Evolutionary conservation across 2,888 invertebrate genomes (phyloP).

Genomic region (Pandemis cinnamomeana): DNA sequence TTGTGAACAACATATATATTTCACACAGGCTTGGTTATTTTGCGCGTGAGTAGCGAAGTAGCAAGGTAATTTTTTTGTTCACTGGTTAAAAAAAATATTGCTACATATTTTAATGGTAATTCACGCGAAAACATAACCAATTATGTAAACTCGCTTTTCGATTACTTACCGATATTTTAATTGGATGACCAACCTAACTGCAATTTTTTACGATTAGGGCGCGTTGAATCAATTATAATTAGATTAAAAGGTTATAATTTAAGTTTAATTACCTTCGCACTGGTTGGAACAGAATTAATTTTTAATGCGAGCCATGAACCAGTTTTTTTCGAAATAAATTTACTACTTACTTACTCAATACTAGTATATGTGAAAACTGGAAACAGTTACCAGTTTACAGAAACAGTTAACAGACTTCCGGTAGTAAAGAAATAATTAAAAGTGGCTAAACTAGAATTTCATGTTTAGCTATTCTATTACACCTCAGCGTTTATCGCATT

Average conservation of each 20-base stretch:
- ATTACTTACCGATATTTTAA: not conserved
- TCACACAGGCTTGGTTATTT: no score
- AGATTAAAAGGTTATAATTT: not conserved
- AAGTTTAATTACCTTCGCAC: not conserved
- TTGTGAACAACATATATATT: no score
- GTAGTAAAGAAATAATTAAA: conserved; percentile 13
- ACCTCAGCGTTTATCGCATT: no score
- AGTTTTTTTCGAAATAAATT: not conserved
- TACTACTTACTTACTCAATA: not conserved
- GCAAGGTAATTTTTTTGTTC: no score
- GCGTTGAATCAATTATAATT: not conserved
- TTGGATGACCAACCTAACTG: not conserved
- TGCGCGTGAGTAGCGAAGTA: no score
- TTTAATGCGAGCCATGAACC: not conserved
- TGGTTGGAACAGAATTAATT: not conserved
- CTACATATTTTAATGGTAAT: no score
- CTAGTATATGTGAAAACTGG: conserved; percentile 16
- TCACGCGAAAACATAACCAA: no score
- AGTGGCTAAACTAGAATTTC: not conserved
- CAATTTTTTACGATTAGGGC: not conserved
- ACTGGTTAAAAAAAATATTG: no score
- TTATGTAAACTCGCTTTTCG: no score
- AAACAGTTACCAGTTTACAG: conserved; percentile 3
- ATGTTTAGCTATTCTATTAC: no score
- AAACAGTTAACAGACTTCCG: no score